These are phyloP conservation scores for Anoplophora glabripennis DNA, from an alignment of 1,140 invertebrate species.

Conservation along the genomic window DNA sequence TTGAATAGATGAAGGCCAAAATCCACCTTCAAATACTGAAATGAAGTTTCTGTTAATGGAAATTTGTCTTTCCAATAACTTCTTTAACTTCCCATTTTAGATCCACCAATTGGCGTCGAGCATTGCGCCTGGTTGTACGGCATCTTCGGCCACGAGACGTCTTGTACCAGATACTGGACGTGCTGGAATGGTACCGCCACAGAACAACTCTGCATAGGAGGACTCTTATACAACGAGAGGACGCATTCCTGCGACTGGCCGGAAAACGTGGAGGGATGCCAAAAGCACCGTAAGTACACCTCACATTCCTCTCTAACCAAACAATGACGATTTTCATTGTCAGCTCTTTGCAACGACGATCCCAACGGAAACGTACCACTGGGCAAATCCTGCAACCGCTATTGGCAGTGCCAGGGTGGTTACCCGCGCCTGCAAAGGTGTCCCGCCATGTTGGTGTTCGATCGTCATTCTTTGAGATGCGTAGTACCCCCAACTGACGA, in stretches of 20 bases:
- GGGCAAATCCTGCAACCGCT: conserved; percentile 88
- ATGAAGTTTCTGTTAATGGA: too few species aligned
- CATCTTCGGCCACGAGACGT: conserved; percentile 89
- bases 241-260: conserved; percentile 91
- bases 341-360: conserved; percentile 87
- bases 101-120: conserved; percentile 77
- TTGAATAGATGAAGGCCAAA: too few species aligned
- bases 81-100: conserved; percentile 51
- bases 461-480: conserved; percentile 75
- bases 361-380: conserved; percentile 65
- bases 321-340: conserved; percentile 7
- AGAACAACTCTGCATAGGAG: conserved; percentile 90
- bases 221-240: conserved; percentile 85
- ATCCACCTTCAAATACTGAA: too few species aligned
- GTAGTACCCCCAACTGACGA: conserved; percentile 86
- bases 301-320: too few species aligned
- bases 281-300: conserved; percentile 82
- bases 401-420: conserved; percentile 91
- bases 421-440: conserved; percentile 86
- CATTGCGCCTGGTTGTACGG: conserved; percentile 92
- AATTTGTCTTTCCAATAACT: too few species aligned
- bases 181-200: conserved; percentile 92
- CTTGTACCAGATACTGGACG: conserved; percentile 90
- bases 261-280: conserved; percentile 86
- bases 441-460: conserved; percentile 87